Evolutionary conservation across 2,888 invertebrate genomes (phyloP), one percentile per base, ranked within the genome.

Genomic region (Arrhopalites spinosus): DNA sequence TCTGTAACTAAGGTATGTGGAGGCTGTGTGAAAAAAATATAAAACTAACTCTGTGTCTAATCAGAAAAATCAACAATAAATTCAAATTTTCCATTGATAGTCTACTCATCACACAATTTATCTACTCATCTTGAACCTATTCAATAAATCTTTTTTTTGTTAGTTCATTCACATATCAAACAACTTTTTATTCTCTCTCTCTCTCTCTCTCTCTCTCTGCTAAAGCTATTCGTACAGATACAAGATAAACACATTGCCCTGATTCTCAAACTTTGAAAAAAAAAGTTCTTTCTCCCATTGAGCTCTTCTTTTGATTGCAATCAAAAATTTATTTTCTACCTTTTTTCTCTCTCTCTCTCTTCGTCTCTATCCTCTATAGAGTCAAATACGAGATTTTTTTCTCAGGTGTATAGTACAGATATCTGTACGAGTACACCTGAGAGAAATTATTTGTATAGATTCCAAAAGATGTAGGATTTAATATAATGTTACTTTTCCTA

Each of bases 31-130:
- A 36, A 36, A 36, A 11, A 11, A 36, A 7, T 3, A 36, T 11
- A 7, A 36, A 36, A 36, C 36, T 36, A 11, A n/a, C n/a, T 36
- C 5, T 36, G 36, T 36, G 25, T 17, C 29, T 61, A 61, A 25
- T 61, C 59, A 27, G 59, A 71, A 71, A 71, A 71, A 71, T 71
- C 71, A 71, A 71, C 71, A 71, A 59, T 67, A 30, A 53, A 59
- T 71, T 71, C 56, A 23, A 71, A 43, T 43, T 43, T 61, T 15
- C 20, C 56, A 69, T 69, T 13, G 71, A 71, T 59, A 25, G 36
- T 25, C 30, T 23, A 43, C 71, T 71, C 61, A 61, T 71, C 71
- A 59, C 23, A 45, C 43, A 30, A 69, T 50, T 69, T 69, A 43
- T 45, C 25, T 67, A 11, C 20, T 67, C 67, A 67, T 67, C 45